Base-by-base conservation (phyloP, 2,888 invertebrate species). In the Polylopha cassiicola region DNA sequence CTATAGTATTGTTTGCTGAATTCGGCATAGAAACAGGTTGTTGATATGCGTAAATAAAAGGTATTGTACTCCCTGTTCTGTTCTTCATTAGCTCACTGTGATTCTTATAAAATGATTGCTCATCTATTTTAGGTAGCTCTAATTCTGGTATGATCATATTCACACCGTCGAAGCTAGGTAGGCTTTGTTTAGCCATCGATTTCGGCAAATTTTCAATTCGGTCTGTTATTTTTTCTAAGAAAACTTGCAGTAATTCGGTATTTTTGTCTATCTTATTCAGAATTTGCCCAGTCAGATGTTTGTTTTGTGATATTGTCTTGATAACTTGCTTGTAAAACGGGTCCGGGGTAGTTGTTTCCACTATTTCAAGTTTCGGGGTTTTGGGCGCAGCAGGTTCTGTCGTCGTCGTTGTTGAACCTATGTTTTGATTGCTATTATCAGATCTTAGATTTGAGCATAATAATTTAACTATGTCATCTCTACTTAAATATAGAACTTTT, bases 241-340 rank as follows among this genome's bases (percentile, higher is more conserved):
- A 77, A 0, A 28, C 43, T 46, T 75, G 61, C 5, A 82, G 37
- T 7, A 76, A 51, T 11, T 69, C 61, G 0, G 81, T 80, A 26
- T 82, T 82, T 37, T 46, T 61, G 18, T 79, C 73, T 0, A 82
- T 72, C 47, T 74, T 76, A n/a, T 58, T 61, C 9, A 84, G 43
- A 8, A 84, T 73, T 46, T 69, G 64, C 9, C 63, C 63, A 0
- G 79, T 78, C 4, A 74, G 30, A 10, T 69, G 67, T 2, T 73
- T 72, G n/a, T 75, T 75, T 33, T 56, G 54, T 36, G 70, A 59
- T 5, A 76, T 67, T 0, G 61, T 60, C 1, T 48, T 51, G 1
- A 70, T 39, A 2, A 73, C 49, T 41, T 59, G 58, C 0, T 34
- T 44, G 43, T 58, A 57, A 2, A 50, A 47, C 2, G 34, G 23